Base-by-base conservation (phyloP, 1,140 invertebrate species). In the Drosophila micromelanica region DNA sequence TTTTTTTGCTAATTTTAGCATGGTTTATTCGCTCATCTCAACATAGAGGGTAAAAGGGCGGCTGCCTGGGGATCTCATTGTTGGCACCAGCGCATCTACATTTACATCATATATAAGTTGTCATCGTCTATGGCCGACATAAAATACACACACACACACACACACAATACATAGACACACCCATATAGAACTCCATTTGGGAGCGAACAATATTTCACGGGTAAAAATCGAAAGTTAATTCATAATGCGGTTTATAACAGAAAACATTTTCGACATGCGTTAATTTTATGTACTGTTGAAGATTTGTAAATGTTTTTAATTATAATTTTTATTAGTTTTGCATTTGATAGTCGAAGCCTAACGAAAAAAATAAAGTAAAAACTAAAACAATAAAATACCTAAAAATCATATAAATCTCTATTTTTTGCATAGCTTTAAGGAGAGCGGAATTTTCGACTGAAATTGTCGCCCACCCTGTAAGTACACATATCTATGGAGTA, bases 21-120 rank as follows among this genome's bases (percentile, higher is more conserved):
- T 94, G 94, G 94, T 94, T 62, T 93, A 94, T 74, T 94, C 94
- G 73, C 86, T 94, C 78, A 94, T 94, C 74, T 94, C 94, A 20
- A 93, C 93, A 85, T 94, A 93, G 92, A 91, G 65, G 80, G 56
- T 56, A 48, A 15, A 68, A 72, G 13, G 64, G 71, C 78, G 54
- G 73, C 73, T 75, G 79, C 70, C 73, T 78, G 79, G 84, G 84
- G 76, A 80, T 89, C 84, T 89, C 84, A 76, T 76, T 79, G 76
- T 79, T 76, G 76, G 76, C 80, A 73, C 76, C 63, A 70, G 78
- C 67, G 75, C 81, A 80, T 76, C 78, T 60, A 72, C 51, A 45
- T 65, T 27, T 46, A 32, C 65, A 72, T 75, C 48, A 78, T 85
- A 37, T 63, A 74, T 60, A 77, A 74, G 65, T 86, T 77, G 78